Percentiles rank a stretch among this genome's conserved stretches.
These are phyloP conservation scores for Napeogenes sylphis DNA, from an alignment of 2,888 invertebrate genomes.

Conservation along the genomic window DNA sequence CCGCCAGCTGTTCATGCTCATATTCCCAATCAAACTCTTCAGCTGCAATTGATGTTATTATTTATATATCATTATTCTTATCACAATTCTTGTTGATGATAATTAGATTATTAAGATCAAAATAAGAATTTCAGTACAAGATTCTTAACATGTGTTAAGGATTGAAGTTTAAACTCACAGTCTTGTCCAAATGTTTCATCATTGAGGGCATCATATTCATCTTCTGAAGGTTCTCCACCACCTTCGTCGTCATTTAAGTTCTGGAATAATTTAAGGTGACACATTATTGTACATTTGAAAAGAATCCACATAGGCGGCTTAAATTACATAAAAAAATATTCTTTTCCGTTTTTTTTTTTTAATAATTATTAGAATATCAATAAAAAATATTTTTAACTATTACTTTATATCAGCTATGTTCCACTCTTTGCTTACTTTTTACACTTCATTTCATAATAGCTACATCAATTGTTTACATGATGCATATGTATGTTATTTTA, in stretches of 20 bases:
- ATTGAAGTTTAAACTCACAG: constrained; percentile 72
- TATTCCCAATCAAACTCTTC: constrained; percentile 82
- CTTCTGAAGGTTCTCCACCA: constrained; percentile 82
- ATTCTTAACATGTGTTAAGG: too few relatives aligned
- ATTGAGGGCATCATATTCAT: constrained; percentile 93
- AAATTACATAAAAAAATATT: too few relatives aligned
- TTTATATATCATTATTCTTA: background rate
- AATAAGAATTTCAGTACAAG: constrained; percentile 4
- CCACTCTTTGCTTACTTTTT: too few relatives aligned
- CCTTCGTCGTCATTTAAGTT: constrained; percentile 81
- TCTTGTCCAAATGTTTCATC: constrained; percentile 94
- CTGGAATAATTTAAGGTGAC: constrained; percentile 39
- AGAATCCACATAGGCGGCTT: background rate
- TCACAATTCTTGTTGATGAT: background rate
- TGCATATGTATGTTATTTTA: too few relatives aligned
- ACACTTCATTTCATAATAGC: too few relatives aligned
- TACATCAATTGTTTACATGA: too few relatives aligned
- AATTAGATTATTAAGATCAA: background rate
- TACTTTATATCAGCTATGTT: too few relatives aligned
- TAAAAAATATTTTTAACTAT: too few relatives aligned
- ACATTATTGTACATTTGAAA: background rate
- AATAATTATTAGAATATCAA: too few relatives aligned
- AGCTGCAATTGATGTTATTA: constrained; percentile 40
- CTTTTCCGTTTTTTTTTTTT: too few relatives aligned
- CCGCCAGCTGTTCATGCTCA: constrained; percentile 81